Evolutionary conservation across 2,113 vertebrate species (phyloP), one percentile per base, ranked within the genome.

Genomic region (Nothoprocta pentlandii): DNA sequence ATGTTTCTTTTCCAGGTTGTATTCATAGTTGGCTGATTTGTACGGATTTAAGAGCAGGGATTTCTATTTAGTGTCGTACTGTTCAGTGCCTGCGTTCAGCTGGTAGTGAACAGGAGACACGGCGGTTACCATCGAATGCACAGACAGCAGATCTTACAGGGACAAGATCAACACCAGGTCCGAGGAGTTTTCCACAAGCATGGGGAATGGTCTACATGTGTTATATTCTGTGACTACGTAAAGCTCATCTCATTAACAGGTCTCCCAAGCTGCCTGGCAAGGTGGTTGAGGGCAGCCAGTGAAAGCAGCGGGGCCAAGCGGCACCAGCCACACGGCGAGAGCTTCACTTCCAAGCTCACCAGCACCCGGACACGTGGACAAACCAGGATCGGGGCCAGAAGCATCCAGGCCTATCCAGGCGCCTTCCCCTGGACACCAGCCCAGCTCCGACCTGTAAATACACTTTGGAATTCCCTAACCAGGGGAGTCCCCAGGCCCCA

Each of bases 21-120:
- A 92, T 17, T 77, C 86, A 59, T 90, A 96, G 91, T 90, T 61
- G 51, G 46, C 34, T 71, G 92, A 63, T 83, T 88, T 89, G 69
- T 30, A 69, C 53, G 49, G 87, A 91, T 95, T 91, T 59, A 91
- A 88, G 91, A 96, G 56, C 41, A 87, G 73, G 47, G 39, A 75
- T 87, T 91, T 71, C 70, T 84, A 53, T 76, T 83, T 53, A 26
- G 19, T 87, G 66, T 67, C 84, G 15, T 70, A 25, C 17, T 10
- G 41, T 19, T 88, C 59, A 70, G 8, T 67, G 61, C n/a, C 59
- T 68, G 26, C 3, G 15, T 74, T 75, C 58, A 30, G 39, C 68
- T 66, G 64, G 42, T 59, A 85, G 30, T 62, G 66, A 94, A 89
- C 26, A 49, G 49, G 68, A 85, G 13, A 26, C 58, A 42, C 3